phyloP scores from a whole-genome alignment of 2,113 vertebrate species.

The Diphyllodes magnificus region DNA sequence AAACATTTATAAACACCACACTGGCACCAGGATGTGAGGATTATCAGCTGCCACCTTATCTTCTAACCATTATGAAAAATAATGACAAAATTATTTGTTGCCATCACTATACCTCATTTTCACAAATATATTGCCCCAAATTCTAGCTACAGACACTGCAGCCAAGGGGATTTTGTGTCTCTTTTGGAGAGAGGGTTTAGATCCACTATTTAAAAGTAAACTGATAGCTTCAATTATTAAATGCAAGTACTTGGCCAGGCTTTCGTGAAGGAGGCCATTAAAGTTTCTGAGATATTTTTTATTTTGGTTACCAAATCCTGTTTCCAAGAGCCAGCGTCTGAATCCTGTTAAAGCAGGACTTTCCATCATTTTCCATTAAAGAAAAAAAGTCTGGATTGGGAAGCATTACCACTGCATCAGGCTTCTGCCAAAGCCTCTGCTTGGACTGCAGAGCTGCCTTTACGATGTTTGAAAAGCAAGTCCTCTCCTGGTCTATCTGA shows the following conservation, averaged over 20 bases:
- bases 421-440: slow-evolving; percentile 38
- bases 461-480: not conserved
- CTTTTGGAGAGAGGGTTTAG: not conserved
- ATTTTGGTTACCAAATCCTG: slow-evolving; percentile 57
- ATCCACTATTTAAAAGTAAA: slow-evolving; percentile 26
- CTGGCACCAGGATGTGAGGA: not conserved
- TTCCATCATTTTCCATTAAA: slow-evolving; percentile 57
- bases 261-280: slow-evolving; percentile 8
- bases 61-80: not conserved
- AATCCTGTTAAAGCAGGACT: slow-evolving; percentile 44
- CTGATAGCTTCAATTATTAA: slow-evolving; percentile 46
- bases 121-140: not conserved
- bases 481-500: not conserved
- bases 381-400: slow-evolving; percentile 26
- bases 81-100: not conserved
- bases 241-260: slow-evolving; percentile 10
- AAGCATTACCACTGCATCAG: not conserved
- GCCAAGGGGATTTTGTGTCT: not conserved
- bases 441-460: slow-evolving; percentile 16
- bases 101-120: not conserved
- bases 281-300: slow-evolving; percentile 42
- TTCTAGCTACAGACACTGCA: not conserved
- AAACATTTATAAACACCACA: not conserved
- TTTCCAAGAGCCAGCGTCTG: slow-evolving; percentile 38
- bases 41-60: not conserved